A percentile compares a stretch with the other conserved stretches of the same genome.
phyloP scores from a whole-genome alignment of 2,113 vertebrate species.

The Ursus arctos region DNA sequence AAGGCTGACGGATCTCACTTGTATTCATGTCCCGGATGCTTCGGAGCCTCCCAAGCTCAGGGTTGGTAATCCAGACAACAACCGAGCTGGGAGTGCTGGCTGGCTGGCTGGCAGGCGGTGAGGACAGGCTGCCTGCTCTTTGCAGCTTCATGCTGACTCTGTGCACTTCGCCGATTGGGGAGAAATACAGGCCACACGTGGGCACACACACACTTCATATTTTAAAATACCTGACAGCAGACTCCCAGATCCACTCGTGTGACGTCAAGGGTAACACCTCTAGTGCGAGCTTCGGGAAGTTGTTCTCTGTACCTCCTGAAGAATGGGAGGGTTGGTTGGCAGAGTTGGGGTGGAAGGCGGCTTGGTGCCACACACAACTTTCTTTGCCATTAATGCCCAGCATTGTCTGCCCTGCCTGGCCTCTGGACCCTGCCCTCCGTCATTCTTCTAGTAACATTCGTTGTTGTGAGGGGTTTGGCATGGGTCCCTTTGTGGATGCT shows the following conservation, averaged over 20 bases:
- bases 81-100: neutral
- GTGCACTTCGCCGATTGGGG: neutral
- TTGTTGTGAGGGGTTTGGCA: neutral
- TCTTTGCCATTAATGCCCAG: neutral
- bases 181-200: neutral
- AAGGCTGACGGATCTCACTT: neutral
- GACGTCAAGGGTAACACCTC: neutral
- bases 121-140: neutral
- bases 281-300: neutral
- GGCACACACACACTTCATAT: neutral
- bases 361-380: neutral
- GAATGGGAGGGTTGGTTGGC: neutral
- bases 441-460: neutral
- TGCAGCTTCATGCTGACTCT: neutral
- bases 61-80: neutral
- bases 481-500: neutral
- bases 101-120: neutral
- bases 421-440: neutral
- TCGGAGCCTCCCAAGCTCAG: neutral
- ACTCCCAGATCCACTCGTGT: neutral
- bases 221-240: neutral
- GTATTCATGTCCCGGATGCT: neutral
- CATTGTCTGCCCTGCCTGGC: neutral
- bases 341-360: neutral
- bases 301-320: neutral